Percentiles rank a stretch among this genome's conserved stretches.
These are phyloP conservation scores for Porites australiensis DNA, from an alignment of 64 coral and sea anemone genomes.

Conservation along the genomic window DNA sequence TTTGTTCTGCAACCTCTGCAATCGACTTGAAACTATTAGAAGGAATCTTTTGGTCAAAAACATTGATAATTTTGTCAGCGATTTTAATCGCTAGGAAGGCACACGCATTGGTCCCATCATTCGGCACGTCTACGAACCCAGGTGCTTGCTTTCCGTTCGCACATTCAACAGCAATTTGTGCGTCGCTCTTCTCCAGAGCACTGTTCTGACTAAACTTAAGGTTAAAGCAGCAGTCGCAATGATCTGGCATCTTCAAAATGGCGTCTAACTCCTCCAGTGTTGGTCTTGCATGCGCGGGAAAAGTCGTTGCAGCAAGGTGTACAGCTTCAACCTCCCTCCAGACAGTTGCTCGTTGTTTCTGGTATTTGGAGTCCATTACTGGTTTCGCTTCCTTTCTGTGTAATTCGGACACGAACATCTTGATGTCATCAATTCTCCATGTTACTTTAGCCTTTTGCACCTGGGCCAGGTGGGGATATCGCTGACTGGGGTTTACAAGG, in stretches of 20 bases:
- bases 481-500: constrained; percentile 20
- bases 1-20: constrained; percentile 21
- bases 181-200: constrained; percentile 44
- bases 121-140: constrained; percentile 37
- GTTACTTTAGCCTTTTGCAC: not conserved
- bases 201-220: constrained; percentile 46
- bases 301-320: constrained; percentile 36
- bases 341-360: constrained; percentile 40
- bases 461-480: not conserved
- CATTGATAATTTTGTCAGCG: constrained; percentile 54
- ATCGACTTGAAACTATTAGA: constrained; percentile 26
- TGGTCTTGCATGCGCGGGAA: constrained; percentile 43
- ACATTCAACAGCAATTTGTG: constrained; percentile 6
- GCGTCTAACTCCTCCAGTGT: constrained; percentile 49
- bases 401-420: constrained; percentile 2
- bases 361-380: constrained; percentile 40
- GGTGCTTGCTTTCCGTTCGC: constrained; percentile 19
- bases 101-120: constrained; percentile 34
- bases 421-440: not conserved
- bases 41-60: constrained; percentile 43
- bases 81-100: constrained; percentile 51
- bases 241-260: constrained; percentile 53
- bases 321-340: constrained; percentile 47
- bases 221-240: constrained; percentile 48
- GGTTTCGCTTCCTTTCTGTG: constrained; percentile 21